Evolutionary conservation across 2,797 vertebrate species (phyloP).

Genomic region (Paedocypris micromegethes): DNA sequence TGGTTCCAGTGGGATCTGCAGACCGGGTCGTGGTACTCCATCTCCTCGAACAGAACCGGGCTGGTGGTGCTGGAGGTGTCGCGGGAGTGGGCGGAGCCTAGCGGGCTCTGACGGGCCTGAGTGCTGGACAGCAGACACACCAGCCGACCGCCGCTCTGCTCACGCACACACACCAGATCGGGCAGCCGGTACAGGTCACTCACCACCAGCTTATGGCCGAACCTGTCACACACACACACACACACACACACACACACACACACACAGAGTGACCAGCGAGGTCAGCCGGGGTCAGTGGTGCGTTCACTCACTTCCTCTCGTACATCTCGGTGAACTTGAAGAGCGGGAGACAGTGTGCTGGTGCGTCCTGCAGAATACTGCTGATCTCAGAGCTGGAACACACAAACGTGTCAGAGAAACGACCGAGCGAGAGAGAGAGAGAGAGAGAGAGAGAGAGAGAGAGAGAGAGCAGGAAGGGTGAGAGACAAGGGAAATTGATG

Average conservation of each 20-base stretch:
- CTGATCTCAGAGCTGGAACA: conserved; percentile 79
- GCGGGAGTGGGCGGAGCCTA: conserved; percentile 88
- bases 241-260: too few species aligned
- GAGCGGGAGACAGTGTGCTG: conserved; percentile 89
- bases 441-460: too few species aligned
- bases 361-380: conserved; percentile 89
- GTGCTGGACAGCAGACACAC: conserved; percentile 86
- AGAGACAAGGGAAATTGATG: conserved; percentile 81
- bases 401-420: neutral
- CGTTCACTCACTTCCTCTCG: conserved; percentile 83
- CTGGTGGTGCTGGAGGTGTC: conserved; percentile 86
- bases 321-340: conserved; percentile 95
- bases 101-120: conserved; percentile 84
- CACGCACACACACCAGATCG: conserved; percentile 82
- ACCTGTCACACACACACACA: conserved; percentile 61
- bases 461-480: conserved; percentile 49
- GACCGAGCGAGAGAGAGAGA: neutral
- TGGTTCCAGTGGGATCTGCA: conserved; percentile 83
- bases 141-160: conserved; percentile 82
- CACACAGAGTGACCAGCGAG: neutral
- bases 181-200: conserved; percentile 86
- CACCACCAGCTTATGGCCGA: conserved; percentile 78
- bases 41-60: conserved; percentile 91
- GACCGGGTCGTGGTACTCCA: conserved; percentile 92
- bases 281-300: neutral